phyloP scores from a whole-genome alignment of 2,888 invertebrate genomes.

The Macrophya alboannulata region DNA sequence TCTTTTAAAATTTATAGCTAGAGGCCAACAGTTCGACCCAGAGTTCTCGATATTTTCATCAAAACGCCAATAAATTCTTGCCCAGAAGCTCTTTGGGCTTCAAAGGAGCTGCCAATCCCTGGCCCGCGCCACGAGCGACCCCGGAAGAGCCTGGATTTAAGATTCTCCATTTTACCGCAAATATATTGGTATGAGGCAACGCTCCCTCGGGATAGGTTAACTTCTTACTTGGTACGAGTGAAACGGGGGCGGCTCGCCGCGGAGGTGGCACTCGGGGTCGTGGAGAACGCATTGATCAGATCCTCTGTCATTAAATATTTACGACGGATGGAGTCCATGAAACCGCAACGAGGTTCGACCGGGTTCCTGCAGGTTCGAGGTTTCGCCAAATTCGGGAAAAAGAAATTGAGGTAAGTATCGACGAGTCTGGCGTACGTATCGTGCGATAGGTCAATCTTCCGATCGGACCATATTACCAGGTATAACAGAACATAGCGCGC shows the following conservation, averaged over 20 bases:
- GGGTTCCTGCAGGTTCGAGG: slow-evolving; percentile 2
- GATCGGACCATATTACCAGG: neutral
- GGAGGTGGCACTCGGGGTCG: slow-evolving; percentile 34
- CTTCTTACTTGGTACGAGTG: slow-evolving; percentile 49
- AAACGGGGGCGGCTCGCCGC: slow-evolving; percentile 50
- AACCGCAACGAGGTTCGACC: slow-evolving; percentile 47
- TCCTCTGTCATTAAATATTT: slow-evolving; percentile 65
- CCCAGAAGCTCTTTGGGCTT: slow-evolving; percentile 61
- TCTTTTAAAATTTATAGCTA: slow-evolving; percentile 43
- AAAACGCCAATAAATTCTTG: slow-evolving; percentile 69
- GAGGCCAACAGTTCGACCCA: slow-evolving; percentile 46
- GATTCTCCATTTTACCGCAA: slow-evolving; percentile 56
- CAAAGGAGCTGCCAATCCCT: slow-evolving; percentile 54
- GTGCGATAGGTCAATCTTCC: neutral
- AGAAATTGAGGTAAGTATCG: slow-evolving; percentile 64
- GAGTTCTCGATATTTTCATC: slow-evolving; percentile 64
- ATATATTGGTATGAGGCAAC: slow-evolving; percentile 51
- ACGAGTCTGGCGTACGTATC: slow-evolving; percentile 12
- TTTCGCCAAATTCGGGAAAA: slow-evolving; percentile 40
- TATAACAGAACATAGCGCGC: no score
- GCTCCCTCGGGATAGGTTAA: slow-evolving; percentile 50
- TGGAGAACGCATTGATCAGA: slow-evolving; percentile 58
- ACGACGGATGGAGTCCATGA: slow-evolving; percentile 61
- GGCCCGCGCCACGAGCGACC: slow-evolving; percentile 39
- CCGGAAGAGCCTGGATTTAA: slow-evolving; percentile 51